Evolutionary conservation across 2,888 invertebrate species (phyloP).

Genomic region (Mythimna loreyi): DNA sequence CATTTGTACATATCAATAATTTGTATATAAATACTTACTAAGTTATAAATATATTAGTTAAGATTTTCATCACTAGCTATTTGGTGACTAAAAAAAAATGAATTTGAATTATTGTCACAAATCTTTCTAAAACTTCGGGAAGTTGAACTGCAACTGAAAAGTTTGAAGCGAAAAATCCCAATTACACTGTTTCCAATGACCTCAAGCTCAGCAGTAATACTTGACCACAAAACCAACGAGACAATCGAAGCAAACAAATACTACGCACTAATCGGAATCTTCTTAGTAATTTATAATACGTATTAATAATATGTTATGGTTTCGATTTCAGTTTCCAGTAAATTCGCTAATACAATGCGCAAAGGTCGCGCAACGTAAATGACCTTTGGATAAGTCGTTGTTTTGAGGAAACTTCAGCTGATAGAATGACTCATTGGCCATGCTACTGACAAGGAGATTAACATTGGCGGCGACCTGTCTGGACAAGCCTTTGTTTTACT

Average conservation of each 20-base stretch:
- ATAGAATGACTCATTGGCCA: slow-evolving; percentile 36
- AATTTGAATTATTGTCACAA: background rate
- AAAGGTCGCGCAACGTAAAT: slow-evolving; percentile 30
- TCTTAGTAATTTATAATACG: slow-evolving; percentile 13
- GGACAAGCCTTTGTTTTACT: slow-evolving; percentile 1
- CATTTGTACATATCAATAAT: too few relatives aligned
- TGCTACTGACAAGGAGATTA: slow-evolving; percentile 2
- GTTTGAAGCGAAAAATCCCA: background rate
- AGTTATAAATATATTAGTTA: too few relatives aligned
- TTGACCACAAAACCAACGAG: background rate
- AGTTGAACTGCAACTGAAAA: background rate
- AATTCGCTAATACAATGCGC: slow-evolving; percentile 15
- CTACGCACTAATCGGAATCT: background rate
- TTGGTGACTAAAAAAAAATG: too few relatives aligned
- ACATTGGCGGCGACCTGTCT: slow-evolving; percentile 28
- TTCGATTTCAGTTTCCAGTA: slow-evolving; percentile 12
- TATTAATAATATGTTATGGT: slow-evolving; percentile 6
- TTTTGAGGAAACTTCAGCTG: slow-evolving; percentile 34
- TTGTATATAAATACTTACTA: too few relatives aligned
- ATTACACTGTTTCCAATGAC: background rate
- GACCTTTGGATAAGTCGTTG: slow-evolving; percentile 42
- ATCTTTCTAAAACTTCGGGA: background rate
- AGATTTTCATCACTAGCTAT: too few relatives aligned
- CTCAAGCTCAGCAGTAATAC: background rate
- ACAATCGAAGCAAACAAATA: background rate